Percentiles rank a stretch among this genome's conserved stretches.
phyloP scores from a whole-genome alignment of 2,888 invertebrate genomes.

The Eulithis testata region DNA sequence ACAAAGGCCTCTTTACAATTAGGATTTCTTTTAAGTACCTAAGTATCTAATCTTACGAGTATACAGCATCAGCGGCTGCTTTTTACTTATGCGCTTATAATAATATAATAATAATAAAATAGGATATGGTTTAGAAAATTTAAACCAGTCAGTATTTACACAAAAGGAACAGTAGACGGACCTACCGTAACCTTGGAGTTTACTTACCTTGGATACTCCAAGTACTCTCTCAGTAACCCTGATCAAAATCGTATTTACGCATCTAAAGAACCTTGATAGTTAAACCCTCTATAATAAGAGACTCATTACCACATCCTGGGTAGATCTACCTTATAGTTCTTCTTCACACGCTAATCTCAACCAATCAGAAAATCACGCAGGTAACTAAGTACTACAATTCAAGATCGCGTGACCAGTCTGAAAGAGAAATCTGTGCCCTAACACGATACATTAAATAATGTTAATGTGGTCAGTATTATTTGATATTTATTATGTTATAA shows the following conservation, averaged over 20 bases:
- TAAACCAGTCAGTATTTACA: too few relatives aligned
- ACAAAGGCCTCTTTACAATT: too few relatives aligned
- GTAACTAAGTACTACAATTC: conserved; percentile 17
- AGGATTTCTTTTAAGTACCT: too few relatives aligned
- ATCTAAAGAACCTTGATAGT: conserved; percentile 1
- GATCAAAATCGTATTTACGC: neutral
- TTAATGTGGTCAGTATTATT: neutral
- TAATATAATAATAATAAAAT: too few relatives aligned
- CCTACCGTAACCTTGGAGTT: too few relatives aligned
- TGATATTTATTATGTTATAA: neutral
- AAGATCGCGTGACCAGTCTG: conserved; percentile 34
- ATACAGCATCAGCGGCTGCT: too few relatives aligned
- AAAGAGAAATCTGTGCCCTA: conserved; percentile 33
- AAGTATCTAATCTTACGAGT: too few relatives aligned
- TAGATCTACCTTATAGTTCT: conserved; percentile 5
- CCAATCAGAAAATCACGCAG: conserved; percentile 22
- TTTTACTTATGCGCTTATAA: too few relatives aligned
- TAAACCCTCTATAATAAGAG: conserved; percentile 14
- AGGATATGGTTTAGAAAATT: too few relatives aligned
- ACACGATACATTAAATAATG: neutral
- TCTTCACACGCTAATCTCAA: conserved; percentile 19
- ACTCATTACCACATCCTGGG: conserved; percentile 27
- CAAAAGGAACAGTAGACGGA: too few relatives aligned
- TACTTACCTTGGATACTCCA: too few relatives aligned
- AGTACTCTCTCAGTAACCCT: neutral